phyloP scores from a whole-genome alignment of 2,113 vertebrate species.

The Microtus ochrogaster region DNA sequence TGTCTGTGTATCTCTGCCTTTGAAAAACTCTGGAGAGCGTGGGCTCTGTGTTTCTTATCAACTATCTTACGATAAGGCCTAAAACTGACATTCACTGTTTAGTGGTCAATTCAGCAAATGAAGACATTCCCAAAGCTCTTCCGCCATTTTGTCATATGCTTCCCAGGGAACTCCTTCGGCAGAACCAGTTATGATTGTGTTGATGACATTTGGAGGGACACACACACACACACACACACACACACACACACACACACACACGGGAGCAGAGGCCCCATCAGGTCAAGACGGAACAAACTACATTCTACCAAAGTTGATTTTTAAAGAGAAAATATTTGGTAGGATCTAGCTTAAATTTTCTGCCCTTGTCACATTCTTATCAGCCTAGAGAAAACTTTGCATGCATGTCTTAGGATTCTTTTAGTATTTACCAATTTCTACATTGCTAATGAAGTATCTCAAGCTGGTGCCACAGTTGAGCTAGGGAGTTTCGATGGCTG shows the following conservation, averaged over 20 bases:
- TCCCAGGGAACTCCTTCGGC: neutral
- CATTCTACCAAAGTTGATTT: neutral
- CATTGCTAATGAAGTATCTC: neutral
- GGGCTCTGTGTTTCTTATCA: neutral
- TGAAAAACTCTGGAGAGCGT: neutral
- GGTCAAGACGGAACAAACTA: slow-evolving; percentile 17
- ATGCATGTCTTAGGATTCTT: neutral
- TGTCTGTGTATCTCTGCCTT: neutral
- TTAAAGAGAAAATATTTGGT: neutral
- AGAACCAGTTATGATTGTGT: neutral
- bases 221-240: no score
- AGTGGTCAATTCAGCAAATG: neutral
- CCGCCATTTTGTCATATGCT: neutral
- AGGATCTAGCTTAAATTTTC: slow-evolving; percentile 14
- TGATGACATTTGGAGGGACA: neutral
- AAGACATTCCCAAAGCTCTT: neutral
- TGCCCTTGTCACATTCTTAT: neutral
- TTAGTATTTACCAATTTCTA: neutral
- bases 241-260: neutral
- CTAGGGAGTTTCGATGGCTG: neutral
- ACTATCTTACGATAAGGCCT: neutral
- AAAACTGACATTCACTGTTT: neutral
- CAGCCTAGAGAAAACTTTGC: neutral
- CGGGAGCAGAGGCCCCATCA: neutral
- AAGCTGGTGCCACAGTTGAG: neutral